Evolutionary conservation across 2,888 invertebrate species (phyloP), one percentile per base, ranked within the genome.

Genomic region (Zaprionus bogoriensis): DNA sequence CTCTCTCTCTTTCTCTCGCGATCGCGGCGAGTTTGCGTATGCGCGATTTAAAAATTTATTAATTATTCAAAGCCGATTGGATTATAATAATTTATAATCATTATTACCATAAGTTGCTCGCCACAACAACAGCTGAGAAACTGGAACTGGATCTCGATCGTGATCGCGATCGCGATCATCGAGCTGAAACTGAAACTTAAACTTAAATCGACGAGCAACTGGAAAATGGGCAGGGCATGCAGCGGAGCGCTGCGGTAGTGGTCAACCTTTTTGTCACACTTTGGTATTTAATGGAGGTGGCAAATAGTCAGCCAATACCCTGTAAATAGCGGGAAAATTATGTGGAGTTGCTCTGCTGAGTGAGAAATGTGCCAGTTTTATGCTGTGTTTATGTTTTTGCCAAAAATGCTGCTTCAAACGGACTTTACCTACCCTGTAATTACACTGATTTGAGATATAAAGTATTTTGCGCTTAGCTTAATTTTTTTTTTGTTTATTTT

Each of bases 61-160:
- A 91, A 91, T 91, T 91, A 91, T 89, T 89, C 89, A 90, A 91
- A 91, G 90, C 91, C 90, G 89, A 90, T 90, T 89, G 91, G 91
- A 91, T 91, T 91, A 91, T 89, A 91, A 91, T 91, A 91, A 91
- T 91, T 91, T 90, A 91, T 91, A 89, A 88, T 78, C 77, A 83
- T 83, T 83, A 87, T 83, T 87, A 82, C 52, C 87, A 82, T 87
- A 83, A 84, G 82, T 65, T 58, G 77, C 53, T 47, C 39, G 67
- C 69, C 55, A 46, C 27, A 48, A 38, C 22, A 48, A 39, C 28
- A 36, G 28, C 52, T 36, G 23, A 23, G 51, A 32, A 48, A 32
- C 28, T 23, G n/a, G n/a, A n/a, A n/a, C n/a, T n/a, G n/a, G n/a
- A n/a, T n/a, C n/a, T n/a, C n/a, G n/a, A n/a, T n/a, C n/a, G n/a